Evolutionary conservation across 2,797 vertebrate species (phyloP).

Genomic region (Anguilla megastoma): DNA sequence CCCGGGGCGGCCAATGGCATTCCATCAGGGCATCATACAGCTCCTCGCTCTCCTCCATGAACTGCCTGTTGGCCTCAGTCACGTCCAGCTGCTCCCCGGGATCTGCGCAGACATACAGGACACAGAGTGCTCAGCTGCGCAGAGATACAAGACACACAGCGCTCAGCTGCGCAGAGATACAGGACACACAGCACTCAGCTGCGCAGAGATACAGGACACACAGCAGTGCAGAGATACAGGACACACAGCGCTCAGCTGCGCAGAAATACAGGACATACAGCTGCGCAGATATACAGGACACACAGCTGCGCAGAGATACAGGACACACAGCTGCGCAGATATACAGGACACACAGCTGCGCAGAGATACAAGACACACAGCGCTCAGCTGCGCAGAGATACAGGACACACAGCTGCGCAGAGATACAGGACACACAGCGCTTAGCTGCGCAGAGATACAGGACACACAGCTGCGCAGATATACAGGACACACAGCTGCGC

Average conservation of each 20-base stretch:
- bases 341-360: background rate
- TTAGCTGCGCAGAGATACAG: background rate
- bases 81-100: conserved; percentile 81
- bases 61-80: conserved; percentile 82
- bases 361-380: background rate
- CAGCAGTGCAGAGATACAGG: background rate
- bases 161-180: background rate
- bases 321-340: background rate
- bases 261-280: background rate
- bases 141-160: background rate
- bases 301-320: background rate
- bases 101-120: conserved; percentile 66
- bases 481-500: no score
- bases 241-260: background rate
- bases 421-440: background rate
- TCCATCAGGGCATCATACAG: conserved; percentile 87
- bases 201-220: background rate
- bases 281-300: conserved; percentile 59
- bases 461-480: no score
- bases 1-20: conserved; percentile 85
- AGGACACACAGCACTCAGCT: background rate
- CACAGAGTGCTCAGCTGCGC: background rate
- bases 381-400: background rate
- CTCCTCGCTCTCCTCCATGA: conserved; percentile 91
- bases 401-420: background rate